Conservation (phyloP, 2,797 vertebrate genomes). For the Botia almorhae region DNA sequence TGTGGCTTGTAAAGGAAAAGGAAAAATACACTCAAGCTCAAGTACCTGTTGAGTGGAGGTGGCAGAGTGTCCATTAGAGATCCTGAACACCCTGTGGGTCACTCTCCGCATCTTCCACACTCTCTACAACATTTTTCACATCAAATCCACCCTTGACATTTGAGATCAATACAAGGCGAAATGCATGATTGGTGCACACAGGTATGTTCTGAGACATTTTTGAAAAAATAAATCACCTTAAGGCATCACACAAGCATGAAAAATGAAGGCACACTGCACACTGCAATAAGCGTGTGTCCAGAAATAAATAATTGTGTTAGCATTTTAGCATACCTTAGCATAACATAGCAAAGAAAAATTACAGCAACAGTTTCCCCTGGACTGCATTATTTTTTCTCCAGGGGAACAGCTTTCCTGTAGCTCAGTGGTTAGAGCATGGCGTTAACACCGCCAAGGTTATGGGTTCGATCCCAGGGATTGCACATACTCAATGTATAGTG, state of each 20-base stretch:
- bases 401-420: too few species aligned
- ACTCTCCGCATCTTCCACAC: background rate
- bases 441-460: too few species aligned
- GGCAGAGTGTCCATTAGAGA: slow-evolving; percentile 44
- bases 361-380: too few species aligned
- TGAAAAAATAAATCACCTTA: background rate
- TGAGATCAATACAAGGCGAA: slow-evolving; percentile 19
- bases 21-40: slow-evolving; percentile 37
- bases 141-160: slow-evolving; percentile 17
- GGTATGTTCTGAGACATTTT: background rate
- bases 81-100: slow-evolving; percentile 1
- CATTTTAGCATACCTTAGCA: too few species aligned
- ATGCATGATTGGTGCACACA: background rate
- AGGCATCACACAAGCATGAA: background rate
- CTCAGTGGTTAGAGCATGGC: too few species aligned
- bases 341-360: too few species aligned
- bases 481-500: too few species aligned
- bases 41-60: slow-evolving; percentile 36
- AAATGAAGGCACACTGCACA: background rate
- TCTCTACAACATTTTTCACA: slow-evolving; percentile 3
- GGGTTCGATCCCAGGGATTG: too few species aligned
- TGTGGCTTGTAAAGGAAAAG: slow-evolving; percentile 27
- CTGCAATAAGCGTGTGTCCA: background rate
- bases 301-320: background rate
- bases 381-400: too few species aligned